Evolutionary conservation across 2,888 invertebrate genomes (phyloP).

Genomic region (Apodemia zela): DNA sequence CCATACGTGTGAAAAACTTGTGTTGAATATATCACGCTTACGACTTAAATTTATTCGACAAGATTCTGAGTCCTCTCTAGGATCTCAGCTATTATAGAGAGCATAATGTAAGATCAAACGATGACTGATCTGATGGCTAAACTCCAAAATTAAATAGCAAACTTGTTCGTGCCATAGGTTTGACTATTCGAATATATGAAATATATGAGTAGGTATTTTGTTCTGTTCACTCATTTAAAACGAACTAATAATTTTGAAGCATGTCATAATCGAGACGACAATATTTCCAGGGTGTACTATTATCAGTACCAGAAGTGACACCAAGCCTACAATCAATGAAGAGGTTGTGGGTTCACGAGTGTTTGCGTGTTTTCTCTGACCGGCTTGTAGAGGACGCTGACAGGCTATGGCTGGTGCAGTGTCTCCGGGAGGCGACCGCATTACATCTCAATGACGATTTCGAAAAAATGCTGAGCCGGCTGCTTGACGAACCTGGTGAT

Average conservation of each 20-base stretch:
- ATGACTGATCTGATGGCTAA: no score
- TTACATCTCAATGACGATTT: conserved; percentile 84
- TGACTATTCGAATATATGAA: no score
- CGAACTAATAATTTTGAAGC: neutral
- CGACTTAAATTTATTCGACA: no score
- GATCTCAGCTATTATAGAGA: no score
- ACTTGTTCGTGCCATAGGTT: no score
- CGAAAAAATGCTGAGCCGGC: conserved; percentile 84
- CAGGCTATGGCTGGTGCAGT: conserved; percentile 88
- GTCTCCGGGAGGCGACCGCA: conserved; percentile 82
- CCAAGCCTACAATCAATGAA: conserved; percentile 92
- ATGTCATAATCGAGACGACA: neutral
- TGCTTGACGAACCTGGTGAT: conserved; percentile 57
- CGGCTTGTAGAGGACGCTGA: conserved; percentile 92
- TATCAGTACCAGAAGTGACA: conserved; percentile 96
- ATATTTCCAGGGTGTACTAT: conserved; percentile 86
- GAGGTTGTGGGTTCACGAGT: conserved; percentile 96
- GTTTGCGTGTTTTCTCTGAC: conserved; percentile 95
- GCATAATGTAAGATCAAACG: no score
- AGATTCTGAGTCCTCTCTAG: no score
- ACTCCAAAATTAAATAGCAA: no score
- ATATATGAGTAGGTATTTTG: no score
- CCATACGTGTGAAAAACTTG: no score
- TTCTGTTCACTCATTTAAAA: no score
- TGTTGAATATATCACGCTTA: no score